Percentiles rank a stretch among this genome's conserved stretches.
These are phyloP conservation scores for Perognathus longimembris DNA, from an alignment of 2,113 vertebrate species.

Conservation along the genomic window DNA sequence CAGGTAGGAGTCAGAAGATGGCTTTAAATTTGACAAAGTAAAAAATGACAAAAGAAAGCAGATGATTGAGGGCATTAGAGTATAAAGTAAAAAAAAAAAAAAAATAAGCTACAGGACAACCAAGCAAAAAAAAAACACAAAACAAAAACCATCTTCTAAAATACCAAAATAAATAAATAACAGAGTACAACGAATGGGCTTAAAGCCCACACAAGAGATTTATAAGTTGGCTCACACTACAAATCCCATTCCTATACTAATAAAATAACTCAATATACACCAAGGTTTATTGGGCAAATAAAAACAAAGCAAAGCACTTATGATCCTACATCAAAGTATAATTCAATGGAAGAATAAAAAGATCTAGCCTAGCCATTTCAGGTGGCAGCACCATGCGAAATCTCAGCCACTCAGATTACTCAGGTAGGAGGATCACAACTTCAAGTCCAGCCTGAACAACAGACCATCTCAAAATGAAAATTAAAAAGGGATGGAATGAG, in stretches of 20 bases:
- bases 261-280: conserved; percentile 22
- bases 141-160: background rate
- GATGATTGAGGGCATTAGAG: background rate
- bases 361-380: background rate
- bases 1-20: background rate
- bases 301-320: background rate
- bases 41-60: conserved; percentile 10
- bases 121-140: background rate
- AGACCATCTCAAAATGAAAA: background rate
- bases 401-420: background rate
- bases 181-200: background rate
- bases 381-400: background rate
- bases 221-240: conserved; percentile 7
- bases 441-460: background rate
- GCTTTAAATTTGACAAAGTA: background rate
- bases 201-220: background rate
- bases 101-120: conserved; percentile 18
- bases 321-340: background rate
- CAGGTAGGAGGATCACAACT: background rate
- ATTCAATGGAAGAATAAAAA: background rate
- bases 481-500: background rate
- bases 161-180: background rate
- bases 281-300: background rate
- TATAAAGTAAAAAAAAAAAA: conserved; percentile 27
- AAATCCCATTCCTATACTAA: background rate